Conservation (phyloP, 53 echinoderm and acorn worm genomes). For the Paelopatides confundens region DNA sequence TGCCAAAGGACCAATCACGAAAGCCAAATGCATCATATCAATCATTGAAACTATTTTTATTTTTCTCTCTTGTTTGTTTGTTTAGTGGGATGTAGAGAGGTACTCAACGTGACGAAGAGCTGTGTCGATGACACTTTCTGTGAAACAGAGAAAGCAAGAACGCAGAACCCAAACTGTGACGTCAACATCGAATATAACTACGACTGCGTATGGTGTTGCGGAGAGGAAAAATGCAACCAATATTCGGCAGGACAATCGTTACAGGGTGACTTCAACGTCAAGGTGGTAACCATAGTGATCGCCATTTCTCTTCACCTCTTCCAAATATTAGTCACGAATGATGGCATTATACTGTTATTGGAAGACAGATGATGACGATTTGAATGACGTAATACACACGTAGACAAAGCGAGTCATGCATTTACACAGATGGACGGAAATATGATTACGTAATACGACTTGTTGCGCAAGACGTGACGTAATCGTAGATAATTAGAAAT, state of each 20-base stretch:
- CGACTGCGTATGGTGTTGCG: constrained; percentile 74
- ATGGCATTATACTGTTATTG: background rate
- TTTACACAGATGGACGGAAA: background rate
- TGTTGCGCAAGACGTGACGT: background rate
- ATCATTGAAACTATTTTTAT: too few species aligned
- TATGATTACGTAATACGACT: background rate
- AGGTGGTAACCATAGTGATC: background rate
- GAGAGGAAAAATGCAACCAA: constrained; percentile 66
- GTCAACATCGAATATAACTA: constrained; percentile 46
- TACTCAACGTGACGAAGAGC: constrained; percentile 68
- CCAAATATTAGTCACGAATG: background rate
- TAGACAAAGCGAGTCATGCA: background rate
- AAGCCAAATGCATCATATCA: too few species aligned
- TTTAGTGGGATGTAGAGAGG: constrained; percentile 55
- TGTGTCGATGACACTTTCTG: constrained; percentile 79
- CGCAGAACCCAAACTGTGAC: constrained; percentile 43
- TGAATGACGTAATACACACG: too few species aligned
- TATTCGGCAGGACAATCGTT: constrained; percentile 45
- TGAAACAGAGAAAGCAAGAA: constrained; percentile 44
- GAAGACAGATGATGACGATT: background rate
- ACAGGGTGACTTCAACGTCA: background rate
- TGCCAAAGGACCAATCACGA: too few species aligned
- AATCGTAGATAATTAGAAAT: too few species aligned
- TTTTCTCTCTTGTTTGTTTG: too few species aligned
- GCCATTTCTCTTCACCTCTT: background rate